Evolutionary conservation across 1,140 invertebrate genomes (phyloP).

Genomic region (Plectrocnemia conspersa): DNA sequence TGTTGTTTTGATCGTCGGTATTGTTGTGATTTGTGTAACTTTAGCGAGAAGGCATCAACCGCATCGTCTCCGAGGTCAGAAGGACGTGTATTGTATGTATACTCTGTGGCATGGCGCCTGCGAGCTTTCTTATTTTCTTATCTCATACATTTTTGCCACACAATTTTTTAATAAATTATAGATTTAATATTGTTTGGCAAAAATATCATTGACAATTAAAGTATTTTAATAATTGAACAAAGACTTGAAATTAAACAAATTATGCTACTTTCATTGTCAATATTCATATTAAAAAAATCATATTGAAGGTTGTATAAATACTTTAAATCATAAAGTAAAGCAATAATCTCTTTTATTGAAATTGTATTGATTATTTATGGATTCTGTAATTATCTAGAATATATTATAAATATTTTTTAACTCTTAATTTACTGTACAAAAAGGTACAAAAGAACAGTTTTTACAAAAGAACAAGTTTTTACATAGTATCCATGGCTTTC

Average conservation of each 20-base stretch:
- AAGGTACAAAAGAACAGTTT: too few relatives aligned
- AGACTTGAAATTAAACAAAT: neutral
- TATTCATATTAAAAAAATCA: too few relatives aligned
- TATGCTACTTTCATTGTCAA: neutral
- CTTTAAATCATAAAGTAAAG: too few relatives aligned
- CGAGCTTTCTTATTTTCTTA: slow-evolving; percentile 44
- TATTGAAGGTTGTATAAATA: too few relatives aligned
- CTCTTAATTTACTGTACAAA: too few relatives aligned
- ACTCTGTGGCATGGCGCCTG: slow-evolving; percentile 45
- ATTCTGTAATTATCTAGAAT: too few relatives aligned
- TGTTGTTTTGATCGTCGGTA: slow-evolving; percentile 81
- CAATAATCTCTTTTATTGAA: too few relatives aligned
- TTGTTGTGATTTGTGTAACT: slow-evolving; percentile 83
- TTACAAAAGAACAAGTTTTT: too few relatives aligned
- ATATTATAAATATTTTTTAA: too few relatives aligned
- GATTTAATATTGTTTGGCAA: neutral
- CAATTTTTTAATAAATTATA: neutral
- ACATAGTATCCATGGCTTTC: too few relatives aligned
- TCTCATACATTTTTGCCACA: slow-evolving; percentile 6
- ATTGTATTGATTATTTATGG: too few relatives aligned
- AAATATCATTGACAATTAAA: too few relatives aligned
- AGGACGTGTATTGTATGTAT: slow-evolving; percentile 62
- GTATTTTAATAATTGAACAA: neutral
- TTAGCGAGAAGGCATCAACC: slow-evolving; percentile 72
- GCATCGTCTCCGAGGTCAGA: slow-evolving; percentile 74